Evolutionary conservation across 2,797 vertebrate genomes (phyloP).

Genomic region (Siniperca obscura): DNA sequence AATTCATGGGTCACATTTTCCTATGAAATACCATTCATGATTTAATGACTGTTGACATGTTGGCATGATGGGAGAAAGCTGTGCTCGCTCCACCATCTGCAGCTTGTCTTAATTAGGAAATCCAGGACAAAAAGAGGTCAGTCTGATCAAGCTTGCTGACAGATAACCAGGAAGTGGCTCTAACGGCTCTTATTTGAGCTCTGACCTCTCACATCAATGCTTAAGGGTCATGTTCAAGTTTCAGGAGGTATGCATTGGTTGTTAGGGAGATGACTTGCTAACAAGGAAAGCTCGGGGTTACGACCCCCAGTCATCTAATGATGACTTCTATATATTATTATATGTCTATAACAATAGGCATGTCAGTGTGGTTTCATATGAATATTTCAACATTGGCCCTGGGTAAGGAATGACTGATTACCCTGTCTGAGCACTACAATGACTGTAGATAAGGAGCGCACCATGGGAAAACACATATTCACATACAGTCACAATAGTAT

Average conservation of each 20-base stretch:
- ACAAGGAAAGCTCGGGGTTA: constrained; percentile 64
- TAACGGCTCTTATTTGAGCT: constrained; percentile 87
- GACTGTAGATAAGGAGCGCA: constrained; percentile 67
- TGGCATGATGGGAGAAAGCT: constrained; percentile 62
- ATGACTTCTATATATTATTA: constrained; percentile 61
- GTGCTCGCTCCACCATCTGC: constrained; percentile 58
- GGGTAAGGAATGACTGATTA: constrained; percentile 71
- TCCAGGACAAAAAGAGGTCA: constrained; percentile 87
- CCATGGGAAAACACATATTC: constrained; percentile 59
- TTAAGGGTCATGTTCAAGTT: constrained; percentile 90
- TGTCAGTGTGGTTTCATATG: constrained; percentile 67
- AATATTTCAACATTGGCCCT: constrained; percentile 71
- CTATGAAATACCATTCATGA: constrained; percentile 58
- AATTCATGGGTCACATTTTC: constrained; percentile 58
- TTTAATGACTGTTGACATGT: constrained; percentile 70
- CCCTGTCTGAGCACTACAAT: constrained; percentile 68
- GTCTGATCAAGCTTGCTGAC: constrained; percentile 83
- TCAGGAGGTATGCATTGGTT: constrained; percentile 69
- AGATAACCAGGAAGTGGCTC: constrained; percentile 90
- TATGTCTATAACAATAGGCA: constrained; percentile 68
- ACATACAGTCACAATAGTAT: constrained; percentile 65
- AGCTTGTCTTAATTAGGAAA: constrained; percentile 70
- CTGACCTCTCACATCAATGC: constrained; percentile 82
- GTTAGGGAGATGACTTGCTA: constrained; percentile 72
- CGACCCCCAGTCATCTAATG: constrained; percentile 70